phyloP scores from a whole-genome alignment of 1,140 invertebrate species.

The Hycleus phaleratus region DNA sequence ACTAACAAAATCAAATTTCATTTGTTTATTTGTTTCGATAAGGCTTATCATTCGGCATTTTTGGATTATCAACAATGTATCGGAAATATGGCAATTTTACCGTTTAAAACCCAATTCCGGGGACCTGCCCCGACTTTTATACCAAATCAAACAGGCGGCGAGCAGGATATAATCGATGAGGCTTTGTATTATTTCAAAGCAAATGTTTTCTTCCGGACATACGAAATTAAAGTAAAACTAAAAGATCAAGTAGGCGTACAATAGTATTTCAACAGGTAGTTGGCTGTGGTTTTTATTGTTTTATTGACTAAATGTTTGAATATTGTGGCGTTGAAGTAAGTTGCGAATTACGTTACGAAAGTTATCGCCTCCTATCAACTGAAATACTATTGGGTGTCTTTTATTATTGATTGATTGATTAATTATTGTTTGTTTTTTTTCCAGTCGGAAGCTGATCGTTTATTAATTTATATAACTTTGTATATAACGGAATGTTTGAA shows the following conservation, averaged over 20 bases:
- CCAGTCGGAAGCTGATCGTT: conserved; percentile 88
- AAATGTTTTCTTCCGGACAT: conserved; percentile 98
- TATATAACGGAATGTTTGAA: conserved; percentile 99
- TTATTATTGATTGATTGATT: too few species aligned
- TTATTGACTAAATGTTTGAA: too few species aligned
- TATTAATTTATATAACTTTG: conserved; percentile 96
- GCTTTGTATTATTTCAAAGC: conserved; percentile 96
- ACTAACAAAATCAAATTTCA: neutral
- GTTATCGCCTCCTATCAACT: too few species aligned
- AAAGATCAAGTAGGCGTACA: neutral
- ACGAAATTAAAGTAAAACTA: conserved; percentile 83
- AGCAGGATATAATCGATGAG: conserved; percentile 95
- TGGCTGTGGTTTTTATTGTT: too few species aligned
- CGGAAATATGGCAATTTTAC: conserved; percentile 79
- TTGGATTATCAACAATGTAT: conserved; percentile 60
- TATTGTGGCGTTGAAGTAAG: too few species aligned
- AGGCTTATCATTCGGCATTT: conserved; percentile 94
- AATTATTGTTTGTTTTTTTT: conserved; percentile 32
- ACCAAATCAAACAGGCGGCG: conserved; percentile 30
- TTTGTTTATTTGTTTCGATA: conserved; percentile 21
- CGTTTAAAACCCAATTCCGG: conserved; percentile 36
- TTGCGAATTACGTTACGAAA: too few species aligned
- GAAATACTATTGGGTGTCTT: too few species aligned
- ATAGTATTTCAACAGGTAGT: too few species aligned
- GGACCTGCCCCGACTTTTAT: conserved; percentile 53